Percentiles rank a stretch among this genome's conserved stretches.
These are phyloP conservation scores for Tenthredo mesomela DNA, from an alignment of 2,888 invertebrate genomes.

Conservation along the genomic window DNA sequence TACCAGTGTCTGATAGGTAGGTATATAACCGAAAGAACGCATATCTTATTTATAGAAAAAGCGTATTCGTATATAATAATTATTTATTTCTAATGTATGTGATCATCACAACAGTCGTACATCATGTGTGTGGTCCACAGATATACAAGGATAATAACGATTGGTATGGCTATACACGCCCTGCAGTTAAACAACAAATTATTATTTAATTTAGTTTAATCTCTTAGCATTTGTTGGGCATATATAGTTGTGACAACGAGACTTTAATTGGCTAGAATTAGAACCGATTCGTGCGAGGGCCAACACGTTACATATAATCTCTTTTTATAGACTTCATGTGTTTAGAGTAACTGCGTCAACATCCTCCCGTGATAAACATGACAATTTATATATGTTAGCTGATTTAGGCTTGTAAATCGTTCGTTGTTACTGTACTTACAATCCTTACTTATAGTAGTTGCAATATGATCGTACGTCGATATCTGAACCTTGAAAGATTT, in stretches of 20 bases:
- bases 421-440: constrained; percentile 13
- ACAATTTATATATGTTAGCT: constrained; percentile 20
- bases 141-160: neutral
- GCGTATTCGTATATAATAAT: neutral
- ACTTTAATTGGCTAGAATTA: constrained; percentile 46
- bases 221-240: constrained; percentile 26
- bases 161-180: neutral
- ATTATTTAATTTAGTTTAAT: constrained; percentile 3
- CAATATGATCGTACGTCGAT: neutral
- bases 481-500: neutral
- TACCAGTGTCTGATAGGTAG: neutral
- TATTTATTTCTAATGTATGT: neutral
- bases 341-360: constrained; percentile 46
- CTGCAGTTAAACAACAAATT: constrained; percentile 2
- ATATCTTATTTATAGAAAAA: neutral
- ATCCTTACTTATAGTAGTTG: neutral
- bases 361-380: constrained; percentile 44
- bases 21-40: neutral
- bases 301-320: constrained; percentile 15
- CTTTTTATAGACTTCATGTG: constrained; percentile 45
- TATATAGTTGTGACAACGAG: constrained; percentile 15
- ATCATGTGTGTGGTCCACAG: neutral
- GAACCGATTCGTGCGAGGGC: constrained; percentile 3
- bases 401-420: neutral
- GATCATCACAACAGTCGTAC: neutral